A percentile compares a stretch with the other conserved stretches of the same genome.
These are phyloP conservation scores for Phallusia fumigata DNA, from an alignment of 23 tunicate genomes.

Conservation along the genomic window DNA sequence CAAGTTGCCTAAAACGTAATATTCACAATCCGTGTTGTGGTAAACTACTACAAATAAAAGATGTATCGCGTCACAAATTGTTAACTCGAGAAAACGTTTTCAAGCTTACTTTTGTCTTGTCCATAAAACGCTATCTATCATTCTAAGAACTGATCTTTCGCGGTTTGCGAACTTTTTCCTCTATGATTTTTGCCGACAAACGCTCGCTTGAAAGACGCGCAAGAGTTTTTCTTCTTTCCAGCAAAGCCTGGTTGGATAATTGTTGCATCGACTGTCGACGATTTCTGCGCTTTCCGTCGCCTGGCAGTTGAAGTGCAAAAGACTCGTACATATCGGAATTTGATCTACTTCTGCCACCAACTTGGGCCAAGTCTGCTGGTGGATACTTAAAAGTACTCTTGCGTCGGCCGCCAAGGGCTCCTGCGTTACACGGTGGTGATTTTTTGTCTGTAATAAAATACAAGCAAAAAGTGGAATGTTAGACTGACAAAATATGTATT, in stretches of 20 bases:
- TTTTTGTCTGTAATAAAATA: not conserved
- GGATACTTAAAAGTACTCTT: not conserved
- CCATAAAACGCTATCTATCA: not conserved
- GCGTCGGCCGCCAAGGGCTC: not conserved
- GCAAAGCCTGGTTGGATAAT: not conserved
- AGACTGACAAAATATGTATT: not conserved
- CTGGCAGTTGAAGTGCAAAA: slow-evolving; percentile 3
- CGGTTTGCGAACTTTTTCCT: not conserved
- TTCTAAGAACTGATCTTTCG: not conserved
- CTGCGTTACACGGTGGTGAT: not conserved
- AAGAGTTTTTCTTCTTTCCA: slow-evolving; percentile 14
- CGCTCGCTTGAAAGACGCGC: slow-evolving; percentile 9
- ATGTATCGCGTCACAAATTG: too few relatives aligned
- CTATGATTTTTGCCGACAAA: not conserved
- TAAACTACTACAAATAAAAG: too few relatives aligned
- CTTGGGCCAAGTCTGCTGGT: not conserved
- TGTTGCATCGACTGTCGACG: slow-evolving; percentile 11
- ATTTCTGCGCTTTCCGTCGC: slow-evolving; percentile 14
- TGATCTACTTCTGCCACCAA: not conserved
- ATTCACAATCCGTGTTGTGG: too few relatives aligned
- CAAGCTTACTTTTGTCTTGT: not conserved
- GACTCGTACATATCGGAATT: slow-evolving; percentile 8
- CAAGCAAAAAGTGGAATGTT: not conserved
- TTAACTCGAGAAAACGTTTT: too few relatives aligned
- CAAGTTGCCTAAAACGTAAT: too few relatives aligned